Percentiles rank a stretch among this genome's conserved stretches.
Conservation (phyloP, 1,140 invertebrate species). For the Rhagoletis zephyria region DNA sequence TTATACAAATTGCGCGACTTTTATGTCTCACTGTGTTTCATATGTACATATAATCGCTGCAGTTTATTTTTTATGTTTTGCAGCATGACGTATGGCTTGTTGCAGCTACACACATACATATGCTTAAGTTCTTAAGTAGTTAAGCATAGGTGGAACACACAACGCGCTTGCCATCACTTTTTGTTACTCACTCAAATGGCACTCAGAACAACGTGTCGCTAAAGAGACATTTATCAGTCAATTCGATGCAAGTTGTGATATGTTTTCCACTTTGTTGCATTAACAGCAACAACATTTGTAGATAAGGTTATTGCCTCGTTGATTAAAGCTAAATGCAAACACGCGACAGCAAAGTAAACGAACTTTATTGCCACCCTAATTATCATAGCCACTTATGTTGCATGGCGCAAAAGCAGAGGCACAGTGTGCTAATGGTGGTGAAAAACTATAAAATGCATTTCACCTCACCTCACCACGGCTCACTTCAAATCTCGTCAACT, state of each 20-base stretch:
- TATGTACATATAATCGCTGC: not conserved
- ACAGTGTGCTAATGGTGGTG: not conserved
- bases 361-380: slow-evolving; percentile 26
- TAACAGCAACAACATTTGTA: not conserved
- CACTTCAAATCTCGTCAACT: no score
- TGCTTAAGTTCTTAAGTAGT: not conserved
- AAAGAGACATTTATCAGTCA: not conserved
- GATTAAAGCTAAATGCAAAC: not conserved
- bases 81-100: slow-evolving; percentile 1
- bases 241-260: not conserved
- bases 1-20: slow-evolving; percentile 26
- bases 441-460: no score
- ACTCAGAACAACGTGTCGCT: not conserved
- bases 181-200: no score
- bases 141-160: no score
- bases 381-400: not conserved
- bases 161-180: no score
- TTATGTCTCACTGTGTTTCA: not conserved
- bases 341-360: not conserved
- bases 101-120: not conserved
- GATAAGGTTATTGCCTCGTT: slow-evolving; percentile 25
- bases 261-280: not conserved
- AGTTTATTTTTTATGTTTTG: not conserved
- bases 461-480: no score
- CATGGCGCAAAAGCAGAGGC: not conserved